Conservation (phyloP, 2,797 vertebrate species). For the Sternarchorhynchus goeldii region DNA sequence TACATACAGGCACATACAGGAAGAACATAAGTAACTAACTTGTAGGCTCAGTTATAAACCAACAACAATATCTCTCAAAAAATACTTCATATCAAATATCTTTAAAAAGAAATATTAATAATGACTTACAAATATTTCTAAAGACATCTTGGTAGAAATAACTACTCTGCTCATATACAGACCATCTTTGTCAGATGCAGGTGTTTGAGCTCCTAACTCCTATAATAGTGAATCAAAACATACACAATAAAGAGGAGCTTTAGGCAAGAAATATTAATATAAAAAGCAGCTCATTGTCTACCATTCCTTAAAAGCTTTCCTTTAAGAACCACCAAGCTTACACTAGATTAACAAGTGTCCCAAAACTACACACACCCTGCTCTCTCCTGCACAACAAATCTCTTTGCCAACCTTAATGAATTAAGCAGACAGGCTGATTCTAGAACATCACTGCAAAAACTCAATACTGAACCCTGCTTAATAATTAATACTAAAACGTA, state of each 20-base stretch:
- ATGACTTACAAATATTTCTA: too few species aligned
- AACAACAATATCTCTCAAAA: too few species aligned
- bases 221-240: too few species aligned
- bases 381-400: background rate
- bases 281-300: background rate
- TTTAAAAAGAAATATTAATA: too few species aligned
- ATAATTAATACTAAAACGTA: background rate
- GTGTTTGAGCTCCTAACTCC: too few species aligned
- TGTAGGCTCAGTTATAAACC: too few species aligned
- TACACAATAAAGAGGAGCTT: background rate
- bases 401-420: background rate
- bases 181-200: too few species aligned
- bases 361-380: background rate
- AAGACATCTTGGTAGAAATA: too few species aligned
- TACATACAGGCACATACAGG: background rate
- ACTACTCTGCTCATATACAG: too few species aligned
- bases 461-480: background rate
- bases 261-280: background rate
- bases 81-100: too few species aligned
- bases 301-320: background rate
- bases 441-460: background rate
- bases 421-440: background rate
- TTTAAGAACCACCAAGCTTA: background rate
- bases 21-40: background rate
- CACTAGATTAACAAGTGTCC: background rate